A percentile compares a stretch with the other conserved stretches of the same genome.
Evolutionary conservation across 2,113 vertebrate genomes (phyloP).

Genomic region (Nothobranchius furzeri): DNA sequence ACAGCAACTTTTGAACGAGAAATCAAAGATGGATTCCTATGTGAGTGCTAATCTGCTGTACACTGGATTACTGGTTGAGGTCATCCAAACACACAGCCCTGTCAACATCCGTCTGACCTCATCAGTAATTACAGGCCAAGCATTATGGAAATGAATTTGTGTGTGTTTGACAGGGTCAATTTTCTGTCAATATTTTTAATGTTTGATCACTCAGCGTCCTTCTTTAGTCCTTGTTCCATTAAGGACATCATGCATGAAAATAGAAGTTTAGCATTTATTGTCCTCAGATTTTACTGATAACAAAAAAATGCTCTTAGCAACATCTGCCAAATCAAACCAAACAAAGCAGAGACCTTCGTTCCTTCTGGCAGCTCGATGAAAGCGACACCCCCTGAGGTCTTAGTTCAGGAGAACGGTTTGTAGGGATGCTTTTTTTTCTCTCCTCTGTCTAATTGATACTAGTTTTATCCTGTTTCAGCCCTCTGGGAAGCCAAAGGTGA

Average conservation of each 20-base stretch:
- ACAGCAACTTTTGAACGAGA: conserved; percentile 11
- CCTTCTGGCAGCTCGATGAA: conserved; percentile 58
- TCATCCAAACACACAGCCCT: conserved; percentile 38
- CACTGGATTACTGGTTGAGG: conserved; percentile 34
- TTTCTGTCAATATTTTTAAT: conserved; percentile 57
- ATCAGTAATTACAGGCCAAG: conserved; percentile 70
- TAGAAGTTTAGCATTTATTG: conserved; percentile 2
- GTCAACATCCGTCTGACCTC: conserved; percentile 65
- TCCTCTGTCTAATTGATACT: conserved; percentile 64
- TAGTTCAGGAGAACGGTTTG: conserved; percentile 48
- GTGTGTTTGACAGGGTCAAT: conserved; percentile 58
- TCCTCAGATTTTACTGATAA: conserved; percentile 39
- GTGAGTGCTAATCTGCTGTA: conserved; percentile 32
- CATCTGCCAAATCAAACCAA: conserved; percentile 70
- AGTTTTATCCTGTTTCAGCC: conserved; percentile 65
- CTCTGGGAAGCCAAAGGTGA: conserved; percentile 71
- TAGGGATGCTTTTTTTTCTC: conserved; percentile 39
- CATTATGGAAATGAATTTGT: conserved; percentile 72
- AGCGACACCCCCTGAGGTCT: conserved; percentile 40
- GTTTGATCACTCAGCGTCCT: conserved; percentile 51
- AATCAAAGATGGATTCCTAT: conserved; percentile 35
- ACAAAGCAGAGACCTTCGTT: conserved; percentile 50
- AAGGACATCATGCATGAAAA: conserved; percentile 1
- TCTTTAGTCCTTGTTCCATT: neutral
- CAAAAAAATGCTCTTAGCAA: conserved; percentile 33